Percentiles rank a stretch among this genome's conserved stretches.
phyloP scores from a whole-genome alignment of 2,888 invertebrate species.

The Tinea trinotella region DNA sequence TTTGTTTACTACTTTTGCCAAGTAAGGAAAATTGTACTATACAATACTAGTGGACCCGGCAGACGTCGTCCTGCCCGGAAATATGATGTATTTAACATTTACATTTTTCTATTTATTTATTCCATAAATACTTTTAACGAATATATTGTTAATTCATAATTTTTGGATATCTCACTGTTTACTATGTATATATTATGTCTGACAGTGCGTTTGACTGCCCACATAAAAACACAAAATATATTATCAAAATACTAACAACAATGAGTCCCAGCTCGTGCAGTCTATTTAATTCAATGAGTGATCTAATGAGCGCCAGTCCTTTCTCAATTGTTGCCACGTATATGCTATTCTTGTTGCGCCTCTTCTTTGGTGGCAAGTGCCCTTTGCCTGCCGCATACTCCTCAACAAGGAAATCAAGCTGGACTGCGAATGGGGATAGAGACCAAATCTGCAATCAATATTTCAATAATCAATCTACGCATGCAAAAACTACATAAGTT shows the following conservation, averaged over 20 bases:
- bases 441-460: slow-evolving; percentile 82
- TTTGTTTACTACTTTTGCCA: too few relatives aligned
- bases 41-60: too few relatives aligned
- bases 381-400: slow-evolving; percentile 97
- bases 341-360: slow-evolving; percentile 81
- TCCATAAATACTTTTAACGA: neutral
- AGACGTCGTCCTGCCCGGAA: too few relatives aligned
- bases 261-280: slow-evolving; percentile 84
- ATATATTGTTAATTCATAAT: too few relatives aligned
- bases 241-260: slow-evolving; percentile 49
- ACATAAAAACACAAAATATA: neutral
- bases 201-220: neutral
- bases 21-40: neutral
- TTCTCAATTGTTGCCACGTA: slow-evolving; percentile 97
- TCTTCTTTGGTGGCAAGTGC: slow-evolving; percentile 85
- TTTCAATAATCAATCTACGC: too few relatives aligned
- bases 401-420: slow-evolving; percentile 90
- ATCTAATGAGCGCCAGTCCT: slow-evolving; percentile 87
- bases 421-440: slow-evolving; percentile 89
- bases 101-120: too few relatives aligned
- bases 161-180: too few relatives aligned
- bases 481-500: too few relatives aligned
- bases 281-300: slow-evolving; percentile 83
- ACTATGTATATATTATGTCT: neutral
- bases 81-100: too few relatives aligned